Evolutionary conservation across 2,113 vertebrate species (phyloP), one percentile per base, ranked within the genome.

Genomic region (Sprattus sprattus): DNA sequence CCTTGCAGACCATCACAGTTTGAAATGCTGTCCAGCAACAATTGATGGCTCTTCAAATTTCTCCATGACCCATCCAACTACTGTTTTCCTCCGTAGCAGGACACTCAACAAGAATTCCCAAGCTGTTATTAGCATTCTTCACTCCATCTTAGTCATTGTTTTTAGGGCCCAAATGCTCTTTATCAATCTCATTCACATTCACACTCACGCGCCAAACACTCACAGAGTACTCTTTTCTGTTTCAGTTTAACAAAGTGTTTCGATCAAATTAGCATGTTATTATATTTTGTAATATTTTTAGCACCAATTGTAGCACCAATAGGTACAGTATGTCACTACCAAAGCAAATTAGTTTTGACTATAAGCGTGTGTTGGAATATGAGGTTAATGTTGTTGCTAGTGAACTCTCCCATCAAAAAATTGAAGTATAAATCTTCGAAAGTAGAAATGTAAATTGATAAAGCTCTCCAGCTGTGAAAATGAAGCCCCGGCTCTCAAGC

Each of bases 1-100:
- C 54, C 85, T 89, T 85, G 88, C 90, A 91, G 88, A 88, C 88
- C 88, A 86, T 90, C 86, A 87, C 60, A 28, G 60, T 83, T 89
- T 89, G 84, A 80, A 78, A 83, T 15, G 85, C 82, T 87, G 85
- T 85, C 88, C 88, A 87, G 82, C 81, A 75, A 25, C 84, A 85
- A 64, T 84, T 84, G 84, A 90, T 90, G 88, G 84, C 82, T 84
- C 81, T 87, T 28, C 52, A 81, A 81, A 84, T 81, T n/a, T 28
- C 60, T 67, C 60, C 60, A 67, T 67, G 60, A 25, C 60, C 60
- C 60, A 67, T 67, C 60, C 25, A n/a, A 67, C 60, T 28, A 67
- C 60, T 67, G 60, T 67, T 64, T 57, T 57, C 57, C 57, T 25
- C 57, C 0, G 57, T 22, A 64, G 20, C 22, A 20, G n/a, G 57